These are phyloP conservation scores for Cosmia trapezina DNA, from an alignment of 2,888 invertebrate genomes.

Conservation along the genomic window DNA sequence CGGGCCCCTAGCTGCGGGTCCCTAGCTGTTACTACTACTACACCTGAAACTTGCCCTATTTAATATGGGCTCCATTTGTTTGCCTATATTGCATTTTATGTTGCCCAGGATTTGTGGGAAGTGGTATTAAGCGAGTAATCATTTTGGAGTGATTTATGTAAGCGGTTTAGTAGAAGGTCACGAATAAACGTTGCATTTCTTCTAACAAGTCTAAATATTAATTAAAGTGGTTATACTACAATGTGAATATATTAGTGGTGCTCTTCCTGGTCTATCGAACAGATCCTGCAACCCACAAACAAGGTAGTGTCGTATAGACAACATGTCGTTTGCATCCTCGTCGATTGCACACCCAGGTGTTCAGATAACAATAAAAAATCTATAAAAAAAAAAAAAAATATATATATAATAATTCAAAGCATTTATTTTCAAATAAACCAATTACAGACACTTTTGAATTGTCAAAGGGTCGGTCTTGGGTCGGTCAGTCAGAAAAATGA, in stretches of 20 bases:
- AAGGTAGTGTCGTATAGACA: no score
- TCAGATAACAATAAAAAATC: no score
- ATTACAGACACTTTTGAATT: no score
- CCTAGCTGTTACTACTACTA: slow-evolving; percentile 64
- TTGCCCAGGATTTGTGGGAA: slow-evolving; percentile 61
- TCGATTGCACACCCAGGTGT: no score
- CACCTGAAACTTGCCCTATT: slow-evolving; percentile 68
- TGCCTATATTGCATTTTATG: slow-evolving; percentile 65
- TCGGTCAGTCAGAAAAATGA: no score
- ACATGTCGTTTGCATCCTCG: no score
- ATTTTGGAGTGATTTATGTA: slow-evolving; percentile 49
- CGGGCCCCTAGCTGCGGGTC: slow-evolving; percentile 68
- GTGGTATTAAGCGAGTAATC: slow-evolving; percentile 44
- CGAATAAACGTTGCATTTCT: neutral
- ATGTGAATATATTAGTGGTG: neutral
- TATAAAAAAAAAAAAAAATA: no score
- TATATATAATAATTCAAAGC: no score
- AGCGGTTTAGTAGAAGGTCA: slow-evolving; percentile 4
- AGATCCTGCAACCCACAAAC: neutral
- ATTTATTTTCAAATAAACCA: no score
- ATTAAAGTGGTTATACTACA: no score
- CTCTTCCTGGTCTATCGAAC: neutral
- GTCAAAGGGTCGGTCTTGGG: no score
- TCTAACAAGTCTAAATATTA: no score
- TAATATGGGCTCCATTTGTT: slow-evolving; percentile 64